phyloP scores from a whole-genome alignment of 1,140 invertebrate species.

The Drosophila subobscura region DNA sequence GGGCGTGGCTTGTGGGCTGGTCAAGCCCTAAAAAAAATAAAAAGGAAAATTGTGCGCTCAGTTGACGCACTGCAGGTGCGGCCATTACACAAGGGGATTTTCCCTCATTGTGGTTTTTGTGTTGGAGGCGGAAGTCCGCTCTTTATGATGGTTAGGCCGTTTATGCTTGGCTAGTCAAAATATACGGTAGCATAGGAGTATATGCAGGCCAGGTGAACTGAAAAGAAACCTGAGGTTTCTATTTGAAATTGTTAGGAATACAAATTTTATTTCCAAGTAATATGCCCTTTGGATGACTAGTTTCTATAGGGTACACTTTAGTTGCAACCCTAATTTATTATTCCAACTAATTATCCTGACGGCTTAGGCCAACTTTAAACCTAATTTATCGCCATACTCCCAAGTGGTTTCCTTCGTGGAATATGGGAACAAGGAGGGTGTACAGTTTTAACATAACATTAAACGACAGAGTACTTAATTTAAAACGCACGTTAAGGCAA shows the following conservation, averaged over 20 bases:
- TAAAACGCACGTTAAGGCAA: no score
- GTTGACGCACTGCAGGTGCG: conserved; percentile 74
- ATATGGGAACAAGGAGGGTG: no score
- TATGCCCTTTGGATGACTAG: no score
- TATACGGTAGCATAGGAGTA: neutral
- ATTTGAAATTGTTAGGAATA: no score
- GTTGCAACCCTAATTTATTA: neutral
- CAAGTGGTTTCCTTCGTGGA: no score
- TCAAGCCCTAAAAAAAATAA: conserved; percentile 50
- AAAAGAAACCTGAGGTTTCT: no score
- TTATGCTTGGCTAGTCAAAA: conserved; percentile 20
- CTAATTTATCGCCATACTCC: conserved; percentile 11
- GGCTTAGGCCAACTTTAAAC: conserved; percentile 9
- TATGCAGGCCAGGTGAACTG: neutral
- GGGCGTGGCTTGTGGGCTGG: conserved; percentile 21
- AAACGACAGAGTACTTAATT: no score
- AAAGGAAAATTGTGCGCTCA: conserved; percentile 59
- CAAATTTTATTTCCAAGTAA: neutral
- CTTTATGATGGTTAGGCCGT: conserved; percentile 51
- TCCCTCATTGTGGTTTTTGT: conserved; percentile 6
- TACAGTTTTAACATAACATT: no score
- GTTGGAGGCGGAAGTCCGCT: conserved; percentile 26
- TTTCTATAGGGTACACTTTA: neutral
- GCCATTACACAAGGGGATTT: conserved; percentile 56
- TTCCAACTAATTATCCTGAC: conserved; percentile 18